Conservation (phyloP, 1,140 invertebrate genomes). For the Alviniconcha marisindica region DNA sequence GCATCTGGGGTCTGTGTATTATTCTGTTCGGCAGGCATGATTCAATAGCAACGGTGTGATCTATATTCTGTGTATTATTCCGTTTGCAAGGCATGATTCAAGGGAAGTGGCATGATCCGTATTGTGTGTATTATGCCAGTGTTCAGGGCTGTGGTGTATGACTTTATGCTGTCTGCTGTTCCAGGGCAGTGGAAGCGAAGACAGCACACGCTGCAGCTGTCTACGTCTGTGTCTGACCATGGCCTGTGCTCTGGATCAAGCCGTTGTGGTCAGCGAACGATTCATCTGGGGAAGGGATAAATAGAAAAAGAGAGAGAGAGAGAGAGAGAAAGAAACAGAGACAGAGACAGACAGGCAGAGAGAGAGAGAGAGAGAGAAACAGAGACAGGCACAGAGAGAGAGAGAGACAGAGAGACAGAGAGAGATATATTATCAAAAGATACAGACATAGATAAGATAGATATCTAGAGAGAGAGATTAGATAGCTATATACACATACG, state of each 20-base stretch:
- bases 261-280: neutral
- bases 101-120: too few species aligned
- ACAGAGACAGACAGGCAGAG: neutral
- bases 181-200: constrained; percentile 26
- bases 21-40: too few species aligned
- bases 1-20: too few species aligned
- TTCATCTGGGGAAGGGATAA: neutral
- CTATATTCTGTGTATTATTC: too few species aligned
- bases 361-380: neutral
- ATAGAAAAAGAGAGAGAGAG: neutral
- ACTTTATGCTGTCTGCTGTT: neutral
- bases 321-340: neutral
- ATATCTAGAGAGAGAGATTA: too few species aligned
- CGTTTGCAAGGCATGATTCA: too few species aligned
- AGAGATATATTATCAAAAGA: too few species aligned
- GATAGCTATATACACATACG: too few species aligned
- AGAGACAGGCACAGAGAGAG: neutral
- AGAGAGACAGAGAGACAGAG: neutral
- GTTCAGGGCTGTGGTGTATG: too few species aligned
- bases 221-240: constrained; percentile 8
- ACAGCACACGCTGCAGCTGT: neutral
- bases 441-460: too few species aligned
- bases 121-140: too few species aligned
- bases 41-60: too few species aligned
- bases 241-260: constrained; percentile 17